Percentiles rank a stretch among this genome's conserved stretches.
Conservation (phyloP, 2,888 invertebrate genomes). For the Litoditis marina region DNA sequence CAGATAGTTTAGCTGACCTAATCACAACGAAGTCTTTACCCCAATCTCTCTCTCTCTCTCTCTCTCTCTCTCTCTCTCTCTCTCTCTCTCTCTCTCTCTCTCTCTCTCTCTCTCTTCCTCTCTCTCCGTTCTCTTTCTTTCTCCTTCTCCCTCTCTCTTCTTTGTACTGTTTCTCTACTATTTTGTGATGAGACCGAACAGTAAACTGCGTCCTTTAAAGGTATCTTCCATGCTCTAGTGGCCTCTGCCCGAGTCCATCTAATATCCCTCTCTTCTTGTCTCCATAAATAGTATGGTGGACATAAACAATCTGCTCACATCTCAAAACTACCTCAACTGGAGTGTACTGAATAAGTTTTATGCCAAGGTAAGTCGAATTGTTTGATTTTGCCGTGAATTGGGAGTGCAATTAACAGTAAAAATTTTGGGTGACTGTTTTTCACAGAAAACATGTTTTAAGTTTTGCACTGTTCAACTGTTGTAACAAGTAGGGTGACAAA, state of each 20-base stretch:
- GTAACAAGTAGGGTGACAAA: too few species aligned
- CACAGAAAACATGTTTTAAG: too few species aligned
- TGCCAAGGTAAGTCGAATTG: conserved; percentile 30
- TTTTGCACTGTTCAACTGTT: too few species aligned
- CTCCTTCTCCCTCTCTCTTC: conserved; percentile 8
- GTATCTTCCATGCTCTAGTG: conserved; percentile 1
- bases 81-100: not conserved
- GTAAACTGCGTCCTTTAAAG: conserved; percentile 2
- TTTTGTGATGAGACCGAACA: not conserved
- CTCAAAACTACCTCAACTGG: conserved; percentile 50
- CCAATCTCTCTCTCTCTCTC: conserved; percentile 2
- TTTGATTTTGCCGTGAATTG: too few species aligned
- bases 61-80: not conserved
- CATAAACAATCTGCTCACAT: conserved; percentile 36
- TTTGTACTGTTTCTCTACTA: not conserved
- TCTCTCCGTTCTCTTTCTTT: not conserved
- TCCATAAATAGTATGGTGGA: conserved; percentile 19
- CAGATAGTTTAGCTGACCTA: too few species aligned
- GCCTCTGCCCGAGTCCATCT: not conserved
- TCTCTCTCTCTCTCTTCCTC: not conserved
- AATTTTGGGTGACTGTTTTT: too few species aligned
- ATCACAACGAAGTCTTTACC: too few species aligned
- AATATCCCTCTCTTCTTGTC: too few species aligned
- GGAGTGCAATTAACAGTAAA: too few species aligned
- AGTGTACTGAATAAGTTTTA: conserved; percentile 48